Evolutionary conservation across 2,888 invertebrate species (phyloP).

Genomic region (Ornithoptera priamus): DNA sequence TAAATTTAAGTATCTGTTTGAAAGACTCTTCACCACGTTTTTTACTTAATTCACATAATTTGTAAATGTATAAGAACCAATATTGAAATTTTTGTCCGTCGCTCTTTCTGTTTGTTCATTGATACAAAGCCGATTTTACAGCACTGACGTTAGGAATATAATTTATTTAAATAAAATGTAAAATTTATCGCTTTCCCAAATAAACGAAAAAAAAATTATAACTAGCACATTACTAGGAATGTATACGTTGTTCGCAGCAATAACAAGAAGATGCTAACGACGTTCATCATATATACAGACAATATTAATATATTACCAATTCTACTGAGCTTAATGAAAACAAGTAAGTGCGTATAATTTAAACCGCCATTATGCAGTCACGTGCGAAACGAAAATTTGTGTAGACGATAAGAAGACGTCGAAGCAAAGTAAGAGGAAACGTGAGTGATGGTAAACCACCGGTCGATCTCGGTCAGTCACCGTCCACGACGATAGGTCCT

Average conservation of each 20-base stretch:
- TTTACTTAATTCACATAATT: too few species aligned
- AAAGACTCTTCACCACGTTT: too few species aligned
- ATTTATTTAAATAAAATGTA: too few species aligned
- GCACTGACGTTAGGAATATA: too few species aligned
- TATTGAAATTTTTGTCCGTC: neutral
- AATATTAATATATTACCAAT: constrained; percentile 22
- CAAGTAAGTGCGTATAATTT: constrained; percentile 39
- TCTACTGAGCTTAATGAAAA: constrained; percentile 24
- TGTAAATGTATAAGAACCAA: too few species aligned
- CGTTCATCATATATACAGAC: constrained; percentile 13
- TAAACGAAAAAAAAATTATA: neutral
- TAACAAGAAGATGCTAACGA: neutral
- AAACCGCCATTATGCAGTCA: constrained; percentile 44
- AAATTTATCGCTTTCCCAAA: too few species aligned
- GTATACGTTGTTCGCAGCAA: neutral
- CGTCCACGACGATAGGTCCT: constrained; percentile 30
- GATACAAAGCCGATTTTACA: neutral
- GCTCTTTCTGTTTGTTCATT: neutral
- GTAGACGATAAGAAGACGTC: constrained; percentile 40
- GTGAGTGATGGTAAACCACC: constrained; percentile 22
- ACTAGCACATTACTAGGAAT: neutral
- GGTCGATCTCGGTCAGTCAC: constrained; percentile 55
- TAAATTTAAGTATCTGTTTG: too few species aligned
- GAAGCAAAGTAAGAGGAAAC: constrained; percentile 18
- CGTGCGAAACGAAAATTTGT: constrained; percentile 42